Conservation (phyloP, 1,140 invertebrate genomes). For the Pogonomyrmex californicus region DNA sequence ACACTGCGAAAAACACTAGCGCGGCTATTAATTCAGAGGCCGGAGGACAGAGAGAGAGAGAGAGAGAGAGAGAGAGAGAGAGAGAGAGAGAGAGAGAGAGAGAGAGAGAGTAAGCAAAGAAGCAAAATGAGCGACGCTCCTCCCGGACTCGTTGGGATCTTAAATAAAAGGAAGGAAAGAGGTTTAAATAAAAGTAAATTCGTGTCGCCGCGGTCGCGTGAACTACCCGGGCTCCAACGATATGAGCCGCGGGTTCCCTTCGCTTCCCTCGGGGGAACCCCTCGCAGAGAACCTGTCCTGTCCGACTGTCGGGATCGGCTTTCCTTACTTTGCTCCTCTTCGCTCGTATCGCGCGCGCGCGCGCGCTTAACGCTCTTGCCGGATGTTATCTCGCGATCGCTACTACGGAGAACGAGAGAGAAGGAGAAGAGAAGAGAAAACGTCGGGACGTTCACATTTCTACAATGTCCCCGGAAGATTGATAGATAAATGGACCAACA, state of each 20-base stretch:
- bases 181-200: conserved; percentile 87
- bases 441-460: conserved; percentile 44
- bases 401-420: neutral
- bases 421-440: conserved; percentile 18
- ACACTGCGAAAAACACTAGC: conserved; percentile 80
- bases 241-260: conserved; percentile 45
- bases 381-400: conserved; percentile 71
- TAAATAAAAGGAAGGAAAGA: conserved; percentile 85
- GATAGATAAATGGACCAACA: conserved; percentile 54
- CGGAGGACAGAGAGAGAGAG: conserved; percentile 79
- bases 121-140: conserved; percentile 82
- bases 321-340: conserved; percentile 58
- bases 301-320: conserved; percentile 48
- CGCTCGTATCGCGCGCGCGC: conserved; percentile 64
- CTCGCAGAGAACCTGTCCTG: conserved; percentile 55
- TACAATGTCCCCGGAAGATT: conserved; percentile 53
- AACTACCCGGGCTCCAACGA: conserved; percentile 58
- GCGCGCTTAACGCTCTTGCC: conserved; percentile 70
- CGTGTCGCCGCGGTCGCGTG: conserved; percentile 79
- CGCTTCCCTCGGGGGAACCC: conserved; percentile 39
- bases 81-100: no score
- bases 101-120: conserved; percentile 83
- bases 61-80: no score
- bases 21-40: conserved; percentile 84
- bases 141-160: conserved; percentile 76